phyloP scores from a whole-genome alignment of 2,797 vertebrate genomes.

The Galaxias olidus region DNA sequence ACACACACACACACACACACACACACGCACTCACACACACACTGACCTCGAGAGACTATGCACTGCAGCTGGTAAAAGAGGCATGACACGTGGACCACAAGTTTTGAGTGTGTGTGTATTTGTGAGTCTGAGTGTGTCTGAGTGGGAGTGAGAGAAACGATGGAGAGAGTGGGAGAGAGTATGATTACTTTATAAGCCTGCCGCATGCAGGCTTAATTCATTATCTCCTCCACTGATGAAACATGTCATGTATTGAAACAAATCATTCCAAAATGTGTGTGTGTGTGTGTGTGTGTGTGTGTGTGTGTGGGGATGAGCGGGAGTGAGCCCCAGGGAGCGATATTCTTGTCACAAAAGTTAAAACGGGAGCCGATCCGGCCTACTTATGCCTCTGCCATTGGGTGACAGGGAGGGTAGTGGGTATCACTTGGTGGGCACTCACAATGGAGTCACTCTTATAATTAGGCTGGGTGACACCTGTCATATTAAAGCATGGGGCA shows the following conservation, averaged over 20 bases:
- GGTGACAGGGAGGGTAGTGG: background rate
- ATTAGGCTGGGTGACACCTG: too few species aligned
- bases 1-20: conserved; percentile 12
- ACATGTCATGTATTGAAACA: conserved; percentile 4
- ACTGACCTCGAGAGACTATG: conserved; percentile 34
- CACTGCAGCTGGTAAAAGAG: conserved; percentile 32
- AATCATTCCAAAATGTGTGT: background rate
- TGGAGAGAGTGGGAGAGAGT: background rate
- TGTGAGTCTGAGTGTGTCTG: conserved; percentile 16
- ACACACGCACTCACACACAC: conserved; percentile 14
- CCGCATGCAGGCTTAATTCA: background rate
- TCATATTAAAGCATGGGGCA: too few species aligned
- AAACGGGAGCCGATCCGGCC: conserved; percentile 44
- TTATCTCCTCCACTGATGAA: conserved; percentile 10
- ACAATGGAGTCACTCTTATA: too few species aligned
- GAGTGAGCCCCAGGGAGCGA: conserved; percentile 26
- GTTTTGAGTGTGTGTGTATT: conserved; percentile 20
- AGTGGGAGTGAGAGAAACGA: background rate
- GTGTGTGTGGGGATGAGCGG: conserved; percentile 20
- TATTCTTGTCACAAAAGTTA: conserved; percentile 47
- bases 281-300: conserved; percentile 28
- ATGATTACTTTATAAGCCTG: conserved; percentile 9
- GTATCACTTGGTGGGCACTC: background rate
- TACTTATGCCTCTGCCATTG: conserved; percentile 38
- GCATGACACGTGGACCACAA: background rate